Percentiles rank a stretch among this genome's conserved stretches.
These are phyloP conservation scores for Cetoscarus ocellatus DNA, from an alignment of 2,797 vertebrate species.

Conservation along the genomic window DNA sequence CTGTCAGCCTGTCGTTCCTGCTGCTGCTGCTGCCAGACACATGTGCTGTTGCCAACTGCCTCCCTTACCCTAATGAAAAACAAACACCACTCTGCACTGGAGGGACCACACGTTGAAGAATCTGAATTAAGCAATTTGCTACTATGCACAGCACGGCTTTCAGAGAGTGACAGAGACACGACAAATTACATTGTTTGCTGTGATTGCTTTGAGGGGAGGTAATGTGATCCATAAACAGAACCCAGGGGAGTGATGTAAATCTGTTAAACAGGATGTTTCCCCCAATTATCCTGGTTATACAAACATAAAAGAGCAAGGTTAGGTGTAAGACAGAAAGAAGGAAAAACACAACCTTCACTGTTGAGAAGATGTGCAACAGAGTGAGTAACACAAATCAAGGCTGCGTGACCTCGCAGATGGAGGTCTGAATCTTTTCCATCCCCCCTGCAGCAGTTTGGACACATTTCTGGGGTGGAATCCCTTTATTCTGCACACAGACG, in stretches of 20 bases:
- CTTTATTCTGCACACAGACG: slow-evolving; percentile 54
- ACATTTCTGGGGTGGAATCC: slow-evolving; percentile 49
- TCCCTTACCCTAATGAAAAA: slow-evolving; percentile 65
- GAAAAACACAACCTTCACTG: slow-evolving; percentile 9
- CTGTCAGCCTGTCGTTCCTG: slow-evolving; percentile 48
- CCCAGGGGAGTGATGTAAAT: slow-evolving; percentile 24
- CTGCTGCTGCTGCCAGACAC: slow-evolving; percentile 51
- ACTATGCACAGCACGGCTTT: slow-evolving; percentile 1
- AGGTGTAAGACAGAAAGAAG: neutral
- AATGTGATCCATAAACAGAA: slow-evolving; percentile 13
- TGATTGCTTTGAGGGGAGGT: slow-evolving; percentile 19
- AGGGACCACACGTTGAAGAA: slow-evolving; percentile 28
- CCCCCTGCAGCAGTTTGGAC: slow-evolving; percentile 43
- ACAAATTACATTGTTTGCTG: slow-evolving; percentile 22
- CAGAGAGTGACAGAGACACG: slow-evolving; percentile 10
- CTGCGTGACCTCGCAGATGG: slow-evolving; percentile 34
- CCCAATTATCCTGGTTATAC: neutral
- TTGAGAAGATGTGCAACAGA: slow-evolving; percentile 27
- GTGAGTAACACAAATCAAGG: slow-evolving; percentile 26
- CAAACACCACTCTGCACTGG: slow-evolving; percentile 48
- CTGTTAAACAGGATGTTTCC: slow-evolving; percentile 27
- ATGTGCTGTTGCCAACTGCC: slow-evolving; percentile 51
- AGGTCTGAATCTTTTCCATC: slow-evolving; percentile 52
- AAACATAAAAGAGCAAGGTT: slow-evolving; percentile 25
- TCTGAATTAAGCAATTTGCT: slow-evolving; percentile 46